Base-by-base conservation (phyloP, 2,113 vertebrate genomes). In the Psittacus erithacus region DNA sequence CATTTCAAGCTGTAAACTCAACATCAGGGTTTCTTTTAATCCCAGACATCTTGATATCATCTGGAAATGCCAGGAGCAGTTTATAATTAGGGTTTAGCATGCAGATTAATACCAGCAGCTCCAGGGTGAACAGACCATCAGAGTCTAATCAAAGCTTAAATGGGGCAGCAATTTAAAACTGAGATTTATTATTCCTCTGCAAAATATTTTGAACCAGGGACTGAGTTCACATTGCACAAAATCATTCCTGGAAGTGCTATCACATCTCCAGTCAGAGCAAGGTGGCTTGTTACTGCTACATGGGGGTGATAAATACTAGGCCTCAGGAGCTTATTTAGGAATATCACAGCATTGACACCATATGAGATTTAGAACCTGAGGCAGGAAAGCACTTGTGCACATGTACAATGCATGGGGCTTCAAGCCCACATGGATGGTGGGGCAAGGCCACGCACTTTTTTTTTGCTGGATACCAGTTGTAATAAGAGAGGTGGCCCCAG, bases 41-140 rank as follows among this genome's bases (percentile, higher is more conserved):
- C 95, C 97, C 90, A 82, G 97, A 97, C 98, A 98, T 96, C 98
- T 98, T 98, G 96, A 94, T 96, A 94, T 98, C 90, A 97, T 97
- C 97, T 98, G 85, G 94, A 96, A 97, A 95, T 92, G 97, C 97
- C 94, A 91, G 49, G 97, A 97, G 95, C 88, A 88, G 92, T 96
- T 97, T 97, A 95, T 97, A 97, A 97, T 98, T 97, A 97, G 94
- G 88, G 93, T 91, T 96, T 75, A 92, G 79, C 83, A 92, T 92
- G 92, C 83, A 83, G 86, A 97, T 97, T 97, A 98, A 97, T 94
- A 96, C 87, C 95, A 94, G 89, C 92, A 96, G 91, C 89, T 95
- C 64, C 75, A 79, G 63, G 65, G 92, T 84, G 96, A 97, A 86
- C 83, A 96, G 97, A 96, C 92, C 95, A 95, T 93, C 93, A 95